Conservation (phyloP, 2,113 vertebrate genomes). For the Haemorhous mexicanus region DNA sequence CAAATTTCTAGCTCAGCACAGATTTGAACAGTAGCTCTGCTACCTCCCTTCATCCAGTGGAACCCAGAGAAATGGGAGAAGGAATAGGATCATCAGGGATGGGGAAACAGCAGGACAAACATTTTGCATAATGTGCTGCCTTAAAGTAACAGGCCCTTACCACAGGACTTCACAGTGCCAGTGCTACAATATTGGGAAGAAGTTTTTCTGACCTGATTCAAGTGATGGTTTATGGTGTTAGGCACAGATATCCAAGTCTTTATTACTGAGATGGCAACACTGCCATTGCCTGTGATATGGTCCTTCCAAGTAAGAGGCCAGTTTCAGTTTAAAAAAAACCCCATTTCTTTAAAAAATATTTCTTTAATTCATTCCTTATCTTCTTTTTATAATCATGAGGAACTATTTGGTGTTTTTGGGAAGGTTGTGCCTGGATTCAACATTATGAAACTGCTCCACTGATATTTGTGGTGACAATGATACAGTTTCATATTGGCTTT, state of each 20-base stretch:
- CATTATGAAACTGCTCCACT: background rate
- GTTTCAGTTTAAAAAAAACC: background rate
- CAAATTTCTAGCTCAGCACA: background rate
- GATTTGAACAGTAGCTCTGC: background rate
- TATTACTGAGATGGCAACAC: background rate
- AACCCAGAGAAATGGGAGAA: background rate
- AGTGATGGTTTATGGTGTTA: background rate
- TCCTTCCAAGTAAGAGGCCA: background rate
- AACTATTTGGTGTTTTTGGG: background rate
- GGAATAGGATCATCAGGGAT: background rate
- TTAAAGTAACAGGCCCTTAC: background rate
- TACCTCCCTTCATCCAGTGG: background rate
- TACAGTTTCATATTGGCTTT: background rate
- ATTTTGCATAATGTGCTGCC: background rate
- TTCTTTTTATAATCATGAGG: background rate
- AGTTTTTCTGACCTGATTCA: background rate
- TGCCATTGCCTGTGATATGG: background rate
- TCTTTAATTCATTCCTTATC: background rate
- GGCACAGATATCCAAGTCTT: background rate
- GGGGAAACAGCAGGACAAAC: background rate
- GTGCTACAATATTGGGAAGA: background rate
- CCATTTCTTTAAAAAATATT: background rate
- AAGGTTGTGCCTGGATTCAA: background rate
- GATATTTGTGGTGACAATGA: background rate
- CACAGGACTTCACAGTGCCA: background rate